Percentiles rank a stretch among this genome's conserved stretches.
Conservation (phyloP, 2,113 vertebrate genomes). For the Boulengeromyrus knoepffleri region DNA sequence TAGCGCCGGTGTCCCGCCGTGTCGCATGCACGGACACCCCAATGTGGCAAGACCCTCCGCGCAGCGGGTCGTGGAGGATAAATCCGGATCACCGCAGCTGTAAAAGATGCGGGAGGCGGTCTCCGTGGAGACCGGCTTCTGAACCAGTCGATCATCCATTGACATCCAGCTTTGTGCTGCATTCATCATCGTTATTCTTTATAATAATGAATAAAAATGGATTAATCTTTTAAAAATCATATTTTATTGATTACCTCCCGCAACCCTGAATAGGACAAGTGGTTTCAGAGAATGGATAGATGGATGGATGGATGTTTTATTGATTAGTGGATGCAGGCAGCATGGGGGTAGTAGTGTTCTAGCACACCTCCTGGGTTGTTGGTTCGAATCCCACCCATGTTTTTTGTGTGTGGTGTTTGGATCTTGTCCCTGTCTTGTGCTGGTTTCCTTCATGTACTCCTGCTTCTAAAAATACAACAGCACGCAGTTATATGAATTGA, state of each 20-base stretch:
- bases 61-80: neutral
- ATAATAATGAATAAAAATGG: neutral
- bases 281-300: neutral
- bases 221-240: neutral
- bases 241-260: neutral
- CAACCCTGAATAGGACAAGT: neutral
- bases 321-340: neutral
- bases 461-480: neutral
- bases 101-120: neutral
- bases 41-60: slow-evolving; percentile 27
- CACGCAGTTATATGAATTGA: neutral
- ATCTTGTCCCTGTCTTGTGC: neutral
- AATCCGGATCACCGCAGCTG: slow-evolving; percentile 3
- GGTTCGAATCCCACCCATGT: neutral
- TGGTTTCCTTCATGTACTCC: neutral
- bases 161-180: neutral
- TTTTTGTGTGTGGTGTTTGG: neutral
- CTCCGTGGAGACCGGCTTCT: neutral
- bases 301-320: neutral
- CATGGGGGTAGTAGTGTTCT: neutral
- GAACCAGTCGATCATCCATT: neutral
- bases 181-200: neutral
- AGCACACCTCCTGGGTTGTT: neutral
- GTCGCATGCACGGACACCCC: slow-evolving; percentile 46
- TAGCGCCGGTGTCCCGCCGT: slow-evolving; percentile 40